phyloP scores from a whole-genome alignment of 2,113 vertebrate genomes.

The Sylvia atricapilla region DNA sequence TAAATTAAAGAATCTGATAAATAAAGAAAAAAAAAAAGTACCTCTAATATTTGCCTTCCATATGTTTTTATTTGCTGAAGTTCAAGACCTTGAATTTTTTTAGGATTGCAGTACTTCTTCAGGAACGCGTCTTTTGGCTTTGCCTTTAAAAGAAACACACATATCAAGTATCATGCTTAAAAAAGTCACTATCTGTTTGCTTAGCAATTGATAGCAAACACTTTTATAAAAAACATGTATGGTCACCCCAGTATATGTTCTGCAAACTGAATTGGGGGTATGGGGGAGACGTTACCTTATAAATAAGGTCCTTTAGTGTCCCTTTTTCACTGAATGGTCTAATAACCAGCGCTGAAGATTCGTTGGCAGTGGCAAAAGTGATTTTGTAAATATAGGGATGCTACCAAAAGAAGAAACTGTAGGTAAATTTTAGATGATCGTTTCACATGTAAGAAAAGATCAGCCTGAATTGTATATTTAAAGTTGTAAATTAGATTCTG shows the following conservation, averaged over 20 bases:
- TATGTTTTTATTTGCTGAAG: slow-evolving; percentile 88
- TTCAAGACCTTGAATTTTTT: slow-evolving; percentile 93
- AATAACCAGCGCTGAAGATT: slow-evolving; percentile 91
- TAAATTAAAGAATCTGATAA: background rate
- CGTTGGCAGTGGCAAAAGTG: slow-evolving; percentile 87
- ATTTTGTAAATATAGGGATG: slow-evolving; percentile 88
- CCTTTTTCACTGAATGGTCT: slow-evolving; percentile 91
- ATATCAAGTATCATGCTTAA: background rate
- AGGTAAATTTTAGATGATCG: background rate
- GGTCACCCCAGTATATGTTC: background rate
- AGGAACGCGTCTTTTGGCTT: slow-evolving; percentile 92
- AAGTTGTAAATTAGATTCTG: background rate
- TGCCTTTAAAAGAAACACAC: slow-evolving; percentile 75
- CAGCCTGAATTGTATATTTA: background rate
- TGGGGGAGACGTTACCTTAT: slow-evolving; percentile 80
- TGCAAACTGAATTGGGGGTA: background rate
- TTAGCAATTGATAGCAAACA: background rate
- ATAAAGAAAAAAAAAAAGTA: slow-evolving; percentile 40
- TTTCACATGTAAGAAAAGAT: background rate
- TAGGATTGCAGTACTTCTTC: slow-evolving; percentile 95
- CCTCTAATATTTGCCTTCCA: slow-evolving; percentile 95
- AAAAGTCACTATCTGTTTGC: background rate
- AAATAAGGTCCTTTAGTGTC: slow-evolving; percentile 93
- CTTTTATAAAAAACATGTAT: background rate
- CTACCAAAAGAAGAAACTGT: slow-evolving; percentile 74